Evolutionary conservation across 2,888 invertebrate species (phyloP).

Genomic region (Dryocosmus kuriphilus): DNA sequence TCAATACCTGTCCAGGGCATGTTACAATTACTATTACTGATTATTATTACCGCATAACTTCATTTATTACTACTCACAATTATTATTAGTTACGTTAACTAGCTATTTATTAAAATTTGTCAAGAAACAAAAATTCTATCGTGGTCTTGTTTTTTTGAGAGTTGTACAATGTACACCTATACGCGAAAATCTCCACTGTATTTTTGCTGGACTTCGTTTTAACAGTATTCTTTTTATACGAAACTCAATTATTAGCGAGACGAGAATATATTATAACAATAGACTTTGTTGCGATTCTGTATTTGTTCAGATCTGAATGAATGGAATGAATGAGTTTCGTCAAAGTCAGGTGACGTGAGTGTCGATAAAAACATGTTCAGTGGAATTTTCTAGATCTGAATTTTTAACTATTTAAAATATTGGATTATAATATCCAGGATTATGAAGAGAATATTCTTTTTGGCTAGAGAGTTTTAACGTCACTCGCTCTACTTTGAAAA

Average conservation of each 20-base stretch:
- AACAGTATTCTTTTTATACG: slow-evolving; percentile 40
- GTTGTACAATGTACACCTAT: slow-evolving; percentile 3
- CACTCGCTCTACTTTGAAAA: slow-evolving; percentile 19
- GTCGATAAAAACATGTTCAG: background rate
- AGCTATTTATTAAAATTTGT: slow-evolving; percentile 49
- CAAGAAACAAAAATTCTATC: background rate
- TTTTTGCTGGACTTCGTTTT: slow-evolving; percentile 35
- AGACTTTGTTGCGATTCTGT: slow-evolving; percentile 17
- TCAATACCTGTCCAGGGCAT: slow-evolving; percentile 25
- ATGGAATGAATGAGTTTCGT: slow-evolving; percentile 13
- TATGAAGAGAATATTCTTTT: background rate
- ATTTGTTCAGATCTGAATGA: slow-evolving; percentile 23
- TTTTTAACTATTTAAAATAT: background rate
- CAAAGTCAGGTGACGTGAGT: slow-evolving; percentile 16
- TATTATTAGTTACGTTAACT: slow-evolving; percentile 46
- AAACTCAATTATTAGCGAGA: slow-evolving; percentile 22
- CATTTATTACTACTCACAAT: slow-evolving; percentile 45
- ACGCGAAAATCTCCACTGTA: slow-evolving; percentile 11
- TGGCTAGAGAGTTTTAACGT: background rate
- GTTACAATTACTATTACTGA: slow-evolving; percentile 43
- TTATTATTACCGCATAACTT: slow-evolving; percentile 42
- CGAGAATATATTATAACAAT: slow-evolving; percentile 21
- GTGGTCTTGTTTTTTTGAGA: slow-evolving; percentile 10
- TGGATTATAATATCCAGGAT: background rate
- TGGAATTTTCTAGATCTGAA: background rate